Base-by-base conservation (phyloP, 2,888 invertebrate genomes). In the Hypomecis punctinalis region DNA sequence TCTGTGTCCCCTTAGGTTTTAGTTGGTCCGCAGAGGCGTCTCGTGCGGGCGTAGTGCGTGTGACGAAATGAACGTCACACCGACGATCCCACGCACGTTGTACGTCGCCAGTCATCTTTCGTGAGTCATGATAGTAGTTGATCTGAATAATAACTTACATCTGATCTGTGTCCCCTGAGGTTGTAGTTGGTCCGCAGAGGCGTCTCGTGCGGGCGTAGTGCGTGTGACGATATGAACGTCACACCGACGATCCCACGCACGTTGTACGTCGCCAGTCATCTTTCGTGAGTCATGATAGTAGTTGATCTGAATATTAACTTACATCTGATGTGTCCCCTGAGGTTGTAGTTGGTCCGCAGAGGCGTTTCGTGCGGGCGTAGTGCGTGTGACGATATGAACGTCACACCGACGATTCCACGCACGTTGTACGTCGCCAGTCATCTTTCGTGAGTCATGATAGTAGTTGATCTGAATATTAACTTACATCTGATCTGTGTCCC, bases 261-360 rank as follows among this genome's bases (percentile, higher is more conserved):
- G 23, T 23, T 23, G 23, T 23, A 1, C 3, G 23, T 23, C 23
- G 23, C 23, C 23, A 23, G 3, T 23, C 3, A 23, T 23, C 23
- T 23, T n/a, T n/a, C n/a, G 91, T n/a, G n/a, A n/a, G n/a, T n/a
- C n/a, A n/a, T 23, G 23, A 3, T 23, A 23, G 23, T 3, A 23
- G 3, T 23, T 23, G 1, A 23, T 23, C 23, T 23, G 3, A 23
- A 23, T 23, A 23, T 2, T 2, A 23, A 48, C 35, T 94, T 91
- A 98, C 99, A 94, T 99, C 98, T 73, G 98, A 97, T 95, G 89
- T 99, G 99, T 53, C 99, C 99, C 70, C 99, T 95, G 68, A 99
- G 94, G 92, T 99, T 99, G 93, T 98, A 99, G 93, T 99, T 99
- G 76, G 98, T 98, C 76, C 99, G 94, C 61, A 96, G 93, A 3